A percentile compares a stretch with the other conserved stretches of the same genome.
These are phyloP conservation scores for Daboia siamensis DNA, from an alignment of 2,113 vertebrate genomes.

Conservation along the genomic window DNA sequence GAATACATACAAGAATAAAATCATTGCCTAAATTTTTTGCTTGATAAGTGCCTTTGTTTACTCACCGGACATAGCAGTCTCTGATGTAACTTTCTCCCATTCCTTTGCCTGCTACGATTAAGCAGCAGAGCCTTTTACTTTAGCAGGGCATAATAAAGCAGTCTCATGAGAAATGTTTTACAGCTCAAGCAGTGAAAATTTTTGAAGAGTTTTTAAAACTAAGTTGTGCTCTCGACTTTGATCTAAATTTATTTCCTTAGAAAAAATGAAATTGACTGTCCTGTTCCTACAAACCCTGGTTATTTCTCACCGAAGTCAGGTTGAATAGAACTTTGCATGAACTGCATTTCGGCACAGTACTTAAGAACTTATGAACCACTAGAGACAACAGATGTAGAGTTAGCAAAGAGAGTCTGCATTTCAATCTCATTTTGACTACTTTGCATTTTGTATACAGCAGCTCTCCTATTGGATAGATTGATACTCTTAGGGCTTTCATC, in stretches of 20 bases:
- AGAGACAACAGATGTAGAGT: background rate
- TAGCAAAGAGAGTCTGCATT: background rate
- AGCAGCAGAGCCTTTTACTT: background rate
- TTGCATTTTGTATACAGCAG: background rate
- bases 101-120: background rate
- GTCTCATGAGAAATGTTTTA: background rate
- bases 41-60: conserved; percentile 24
- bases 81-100: background rate
- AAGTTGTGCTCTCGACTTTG: background rate
- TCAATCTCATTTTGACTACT: background rate
- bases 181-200: background rate
- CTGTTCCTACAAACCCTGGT: background rate
- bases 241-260: background rate
- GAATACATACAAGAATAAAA: fast-evolving
- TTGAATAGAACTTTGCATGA: background rate
- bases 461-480: background rate
- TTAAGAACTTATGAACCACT: background rate
- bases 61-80: background rate
- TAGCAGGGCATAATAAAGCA: background rate
- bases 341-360: background rate
- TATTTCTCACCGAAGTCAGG: background rate
- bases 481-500: background rate
- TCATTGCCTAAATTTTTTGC: conserved; percentile 33
- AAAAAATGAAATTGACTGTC: conserved; percentile 1
- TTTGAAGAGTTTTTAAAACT: conserved; percentile 16